Evolutionary conservation across 2,797 vertebrate species (phyloP).

Genomic region (Schizopygopsis malacanthus): DNA sequence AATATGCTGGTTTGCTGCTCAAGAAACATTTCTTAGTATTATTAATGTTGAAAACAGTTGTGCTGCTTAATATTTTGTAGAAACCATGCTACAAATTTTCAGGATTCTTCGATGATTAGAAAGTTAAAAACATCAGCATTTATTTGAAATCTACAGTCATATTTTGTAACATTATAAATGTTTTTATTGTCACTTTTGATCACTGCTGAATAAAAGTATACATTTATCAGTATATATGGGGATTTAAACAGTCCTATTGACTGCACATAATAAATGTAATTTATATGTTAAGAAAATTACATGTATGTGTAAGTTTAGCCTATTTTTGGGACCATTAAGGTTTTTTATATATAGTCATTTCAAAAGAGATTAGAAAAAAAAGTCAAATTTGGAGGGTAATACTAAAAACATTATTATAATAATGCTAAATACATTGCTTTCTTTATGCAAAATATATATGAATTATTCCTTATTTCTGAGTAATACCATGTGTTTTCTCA

Average conservation of each 20-base stretch:
- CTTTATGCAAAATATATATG: not conserved
- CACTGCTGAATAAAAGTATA: not conserved
- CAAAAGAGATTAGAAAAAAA: too few species aligned
- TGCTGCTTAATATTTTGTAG: too few species aligned
- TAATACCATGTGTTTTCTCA: not conserved
- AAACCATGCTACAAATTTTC: too few species aligned
- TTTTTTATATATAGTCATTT: not conserved
- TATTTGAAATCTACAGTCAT: not conserved
- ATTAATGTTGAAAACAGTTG: too few species aligned
- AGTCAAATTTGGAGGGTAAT: not conserved
- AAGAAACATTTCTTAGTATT: too few species aligned
- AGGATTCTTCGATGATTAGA: not conserved
- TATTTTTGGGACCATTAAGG: not conserved
- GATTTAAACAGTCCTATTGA: too few species aligned
- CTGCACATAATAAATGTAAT: too few species aligned
- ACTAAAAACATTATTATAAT: not conserved
- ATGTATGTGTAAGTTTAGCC: not conserved
- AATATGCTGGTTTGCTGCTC: not conserved
- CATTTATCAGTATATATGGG: not conserved
- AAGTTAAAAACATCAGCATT: not conserved
- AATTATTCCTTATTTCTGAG: not conserved
- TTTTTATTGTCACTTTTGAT: not conserved
- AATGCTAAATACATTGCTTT: not conserved
- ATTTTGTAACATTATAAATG: not conserved
- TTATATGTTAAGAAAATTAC: too few species aligned